Evolutionary conservation across 2,113 vertebrate genomes (phyloP).

Genomic region (Anolis carolinensis): DNA sequence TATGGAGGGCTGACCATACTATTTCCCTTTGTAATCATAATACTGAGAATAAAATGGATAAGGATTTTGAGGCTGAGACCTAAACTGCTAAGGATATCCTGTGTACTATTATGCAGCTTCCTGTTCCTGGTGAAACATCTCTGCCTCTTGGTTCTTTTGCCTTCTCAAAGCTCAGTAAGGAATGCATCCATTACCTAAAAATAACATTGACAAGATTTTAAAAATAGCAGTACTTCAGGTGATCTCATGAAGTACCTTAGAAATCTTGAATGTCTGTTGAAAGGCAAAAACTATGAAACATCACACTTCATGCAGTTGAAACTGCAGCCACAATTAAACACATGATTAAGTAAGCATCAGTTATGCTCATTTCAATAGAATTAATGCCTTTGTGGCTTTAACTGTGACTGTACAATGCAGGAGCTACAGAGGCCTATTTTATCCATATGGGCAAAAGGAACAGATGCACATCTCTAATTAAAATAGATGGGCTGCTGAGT

Average conservation of each 20-base stretch:
- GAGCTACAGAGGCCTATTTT: slow-evolving; percentile 2
- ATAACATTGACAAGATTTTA: neutral
- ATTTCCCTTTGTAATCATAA: too few species aligned
- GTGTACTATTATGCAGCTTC: neutral
- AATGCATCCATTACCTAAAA: neutral
- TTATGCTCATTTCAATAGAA: neutral
- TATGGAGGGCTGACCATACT: too few species aligned
- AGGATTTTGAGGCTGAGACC: too few species aligned
- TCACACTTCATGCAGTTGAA: neutral
- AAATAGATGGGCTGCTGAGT: slow-evolving; percentile 4
- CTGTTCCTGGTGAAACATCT: neutral
- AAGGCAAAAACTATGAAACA: neutral
- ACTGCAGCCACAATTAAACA: neutral
- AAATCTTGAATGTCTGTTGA: neutral
- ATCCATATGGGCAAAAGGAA: slow-evolving; percentile 9
- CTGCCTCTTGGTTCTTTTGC: neutral
- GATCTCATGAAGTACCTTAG: neutral
- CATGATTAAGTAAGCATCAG: neutral
- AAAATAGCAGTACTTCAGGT: neutral
- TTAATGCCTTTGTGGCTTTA: neutral
- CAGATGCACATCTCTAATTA: neutral
- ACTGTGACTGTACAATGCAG: neutral
- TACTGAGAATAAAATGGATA: too few species aligned
- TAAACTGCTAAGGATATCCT: too few species aligned
- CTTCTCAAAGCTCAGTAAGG: neutral